Evolutionary conservation across 1,140 invertebrate species (phyloP).

Genomic region (Colletes gigas): DNA sequence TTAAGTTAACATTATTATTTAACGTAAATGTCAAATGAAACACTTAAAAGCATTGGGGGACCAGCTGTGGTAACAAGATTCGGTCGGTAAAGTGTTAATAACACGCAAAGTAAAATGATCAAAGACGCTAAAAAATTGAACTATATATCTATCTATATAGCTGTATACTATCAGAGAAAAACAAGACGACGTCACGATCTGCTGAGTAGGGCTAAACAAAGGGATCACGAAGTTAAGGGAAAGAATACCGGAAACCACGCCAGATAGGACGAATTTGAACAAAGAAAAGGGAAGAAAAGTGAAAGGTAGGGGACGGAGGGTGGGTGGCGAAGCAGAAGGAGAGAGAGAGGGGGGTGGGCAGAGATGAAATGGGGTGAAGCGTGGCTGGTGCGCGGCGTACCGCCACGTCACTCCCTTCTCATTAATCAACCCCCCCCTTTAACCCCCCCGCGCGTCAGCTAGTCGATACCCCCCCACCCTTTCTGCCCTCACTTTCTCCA

Average conservation of each 20-base stretch:
- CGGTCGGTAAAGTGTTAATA: too few relatives aligned
- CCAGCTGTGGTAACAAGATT: too few relatives aligned
- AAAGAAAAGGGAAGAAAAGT: slow-evolving; percentile 20
- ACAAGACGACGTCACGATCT: slow-evolving; percentile 3
- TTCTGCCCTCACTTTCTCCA: slow-evolving; percentile 3
- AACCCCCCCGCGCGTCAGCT: slow-evolving; percentile 19
- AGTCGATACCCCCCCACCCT: slow-evolving; percentile 38
- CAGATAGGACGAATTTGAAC: slow-evolving; percentile 36
- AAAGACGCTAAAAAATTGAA: too few relatives aligned
- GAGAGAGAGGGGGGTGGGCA: slow-evolving; percentile 36
- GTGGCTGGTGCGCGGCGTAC: slow-evolving; percentile 67
- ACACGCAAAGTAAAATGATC: too few relatives aligned
- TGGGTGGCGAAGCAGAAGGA: not conserved
- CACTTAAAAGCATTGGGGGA: too few relatives aligned
- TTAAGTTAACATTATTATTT: too few relatives aligned
- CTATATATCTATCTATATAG: too few relatives aligned
- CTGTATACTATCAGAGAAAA: too few relatives aligned
- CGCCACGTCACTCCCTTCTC: slow-evolving; percentile 72
- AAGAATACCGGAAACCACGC: slow-evolving; percentile 2
- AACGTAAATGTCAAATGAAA: too few relatives aligned
- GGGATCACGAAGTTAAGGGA: slow-evolving; percentile 30
- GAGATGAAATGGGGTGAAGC: slow-evolving; percentile 72
- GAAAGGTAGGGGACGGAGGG: slow-evolving; percentile 11
- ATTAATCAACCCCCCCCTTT: slow-evolving; percentile 71
- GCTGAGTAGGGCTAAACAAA: slow-evolving; percentile 22